phyloP scores from a whole-genome alignment of 1,140 invertebrate species.

The Pomacea maculata region DNA sequence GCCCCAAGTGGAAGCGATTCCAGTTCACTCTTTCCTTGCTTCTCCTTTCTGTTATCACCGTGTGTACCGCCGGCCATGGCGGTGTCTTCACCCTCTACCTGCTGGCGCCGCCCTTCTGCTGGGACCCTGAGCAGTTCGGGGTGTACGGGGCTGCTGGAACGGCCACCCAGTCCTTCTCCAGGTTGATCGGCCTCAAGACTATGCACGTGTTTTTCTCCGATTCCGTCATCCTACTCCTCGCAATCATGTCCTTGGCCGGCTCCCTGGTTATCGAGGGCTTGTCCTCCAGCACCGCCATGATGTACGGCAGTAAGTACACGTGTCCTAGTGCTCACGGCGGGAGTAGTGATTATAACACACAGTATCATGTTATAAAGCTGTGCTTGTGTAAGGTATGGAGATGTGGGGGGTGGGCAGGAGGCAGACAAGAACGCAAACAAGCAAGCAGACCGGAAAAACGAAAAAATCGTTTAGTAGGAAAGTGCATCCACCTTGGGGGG shows the following conservation, averaged over 20 bases:
- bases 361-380: too few species aligned
- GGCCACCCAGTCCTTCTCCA: not conserved
- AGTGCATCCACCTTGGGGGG: too few species aligned
- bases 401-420: too few species aligned
- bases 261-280: not conserved
- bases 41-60: not conserved
- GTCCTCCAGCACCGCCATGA: not conserved
- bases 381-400: too few species aligned
- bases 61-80: not conserved
- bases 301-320: conserved; percentile 10
- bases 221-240: not conserved
- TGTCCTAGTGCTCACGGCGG: not conserved
- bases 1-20: not conserved
- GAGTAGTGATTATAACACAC: not conserved
- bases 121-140: conserved; percentile 1
- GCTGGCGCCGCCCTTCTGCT: conserved; percentile 14
- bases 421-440: too few species aligned
- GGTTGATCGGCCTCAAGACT: not conserved
- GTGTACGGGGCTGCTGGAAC: not conserved
- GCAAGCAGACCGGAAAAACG: too few species aligned
- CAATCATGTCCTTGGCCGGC: not conserved
- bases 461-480: too few species aligned
- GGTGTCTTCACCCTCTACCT: not conserved
- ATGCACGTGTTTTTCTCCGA: conserved; percentile 4
- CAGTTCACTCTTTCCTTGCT: not conserved